A percentile compares a stretch with the other conserved stretches of the same genome.
These are phyloP conservation scores for Ursus arctos DNA, from an alignment of 2,113 vertebrate genomes.

Conservation along the genomic window DNA sequence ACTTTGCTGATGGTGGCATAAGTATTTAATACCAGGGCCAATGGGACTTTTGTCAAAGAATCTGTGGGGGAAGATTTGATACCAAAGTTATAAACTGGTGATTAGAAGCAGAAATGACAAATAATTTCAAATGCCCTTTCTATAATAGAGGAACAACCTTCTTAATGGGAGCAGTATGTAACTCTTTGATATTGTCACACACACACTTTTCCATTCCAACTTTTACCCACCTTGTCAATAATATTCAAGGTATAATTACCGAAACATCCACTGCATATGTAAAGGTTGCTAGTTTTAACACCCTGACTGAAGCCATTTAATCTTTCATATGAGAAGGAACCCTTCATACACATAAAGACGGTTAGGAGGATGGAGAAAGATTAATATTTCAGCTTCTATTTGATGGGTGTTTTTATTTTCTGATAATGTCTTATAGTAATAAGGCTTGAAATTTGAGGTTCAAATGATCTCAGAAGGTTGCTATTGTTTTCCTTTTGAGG, in stretches of 20 bases:
- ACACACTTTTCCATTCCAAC: neutral
- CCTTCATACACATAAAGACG: neutral
- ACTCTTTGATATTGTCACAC: neutral
- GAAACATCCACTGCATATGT: neutral
- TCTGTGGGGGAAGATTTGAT: neutral
- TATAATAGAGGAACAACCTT: neutral
- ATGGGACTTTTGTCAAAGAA: neutral
- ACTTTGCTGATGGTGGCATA: neutral
- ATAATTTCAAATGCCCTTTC: slow-evolving; percentile 18
- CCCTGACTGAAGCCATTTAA: neutral
- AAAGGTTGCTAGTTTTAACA: neutral
- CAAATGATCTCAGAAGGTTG: neutral
- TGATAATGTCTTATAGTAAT: neutral
- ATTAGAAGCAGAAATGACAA: slow-evolving; percentile 34
- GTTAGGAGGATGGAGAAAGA: neutral
- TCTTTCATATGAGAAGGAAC: neutral
- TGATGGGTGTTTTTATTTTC: neutral
- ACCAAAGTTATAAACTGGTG: neutral
- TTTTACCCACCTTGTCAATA: neutral
- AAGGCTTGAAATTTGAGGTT: neutral
- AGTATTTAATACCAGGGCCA: neutral
- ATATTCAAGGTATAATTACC: neutral
- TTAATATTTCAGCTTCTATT: neutral
- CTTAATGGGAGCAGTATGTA: neutral
- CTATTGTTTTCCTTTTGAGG: neutral